A percentile compares a stretch with the other conserved stretches of the same genome.
Evolutionary conservation across 2,797 vertebrate genomes (phyloP).

Genomic region (Microtus californicus): DNA sequence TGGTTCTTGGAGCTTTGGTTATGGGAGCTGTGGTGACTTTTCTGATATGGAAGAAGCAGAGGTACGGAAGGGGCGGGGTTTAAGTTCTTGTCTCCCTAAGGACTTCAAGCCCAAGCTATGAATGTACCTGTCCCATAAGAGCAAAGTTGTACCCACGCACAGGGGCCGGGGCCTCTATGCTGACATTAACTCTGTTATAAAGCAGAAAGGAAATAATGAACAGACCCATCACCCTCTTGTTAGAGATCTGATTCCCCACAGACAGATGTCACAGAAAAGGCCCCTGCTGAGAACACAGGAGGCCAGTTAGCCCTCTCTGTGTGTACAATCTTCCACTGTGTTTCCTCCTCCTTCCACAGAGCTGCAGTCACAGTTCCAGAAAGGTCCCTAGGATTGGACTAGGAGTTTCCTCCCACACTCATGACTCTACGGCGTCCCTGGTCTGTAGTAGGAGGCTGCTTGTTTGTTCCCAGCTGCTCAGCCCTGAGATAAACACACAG

Average conservation of each 20-base stretch:
- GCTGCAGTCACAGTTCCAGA: background rate
- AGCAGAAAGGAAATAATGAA: background rate
- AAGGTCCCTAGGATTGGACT: background rate
- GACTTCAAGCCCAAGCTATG: background rate
- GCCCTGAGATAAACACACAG: too few relatives aligned
- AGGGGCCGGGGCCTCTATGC: too few relatives aligned
- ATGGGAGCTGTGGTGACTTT: background rate
- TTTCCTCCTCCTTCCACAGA: background rate
- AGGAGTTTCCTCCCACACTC: background rate
- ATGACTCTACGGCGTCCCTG: background rate
- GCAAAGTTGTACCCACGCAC: background rate
- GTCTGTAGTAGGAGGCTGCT: too few relatives aligned
- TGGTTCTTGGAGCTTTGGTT: background rate
- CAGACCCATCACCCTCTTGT: background rate
- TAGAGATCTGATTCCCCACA: background rate
- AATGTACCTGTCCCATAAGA: fast-evolving
- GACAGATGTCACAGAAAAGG: background rate
- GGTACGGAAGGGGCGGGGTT: background rate
- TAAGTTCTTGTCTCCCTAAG: background rate
- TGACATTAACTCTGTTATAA: background rate
- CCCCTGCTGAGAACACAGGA: background rate
- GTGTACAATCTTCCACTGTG: fast-evolving
- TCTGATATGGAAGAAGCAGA: background rate
- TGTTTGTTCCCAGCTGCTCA: too few relatives aligned
- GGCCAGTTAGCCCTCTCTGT: background rate